phyloP scores from a whole-genome alignment of 2,888 invertebrate genomes.

The Phalangium opilio region DNA sequence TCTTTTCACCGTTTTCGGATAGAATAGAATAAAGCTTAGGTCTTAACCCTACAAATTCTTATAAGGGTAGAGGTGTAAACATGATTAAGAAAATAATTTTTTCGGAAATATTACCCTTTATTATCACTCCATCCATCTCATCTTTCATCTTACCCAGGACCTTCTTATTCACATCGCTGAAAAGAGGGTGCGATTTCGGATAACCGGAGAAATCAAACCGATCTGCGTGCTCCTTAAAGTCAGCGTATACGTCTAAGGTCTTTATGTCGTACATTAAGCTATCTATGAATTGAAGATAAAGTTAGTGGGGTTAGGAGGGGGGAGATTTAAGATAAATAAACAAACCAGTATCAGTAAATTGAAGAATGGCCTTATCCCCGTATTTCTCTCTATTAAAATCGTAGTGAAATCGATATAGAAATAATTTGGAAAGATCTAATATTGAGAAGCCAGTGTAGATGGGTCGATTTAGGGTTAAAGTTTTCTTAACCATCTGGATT shows the following conservation, averaged over 20 bases:
- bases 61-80: too few species aligned
- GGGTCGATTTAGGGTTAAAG: slow-evolving; percentile 28
- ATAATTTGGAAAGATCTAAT: slow-evolving; percentile 30
- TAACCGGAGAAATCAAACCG: too few species aligned
- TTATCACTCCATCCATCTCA: slow-evolving; percentile 15
- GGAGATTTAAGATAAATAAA: too few species aligned
- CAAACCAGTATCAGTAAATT: slow-evolving; percentile 24
- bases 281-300: too few species aligned
- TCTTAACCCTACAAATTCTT: slow-evolving; percentile 20
- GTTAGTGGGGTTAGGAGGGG: too few species aligned
- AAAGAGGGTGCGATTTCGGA: too few species aligned
- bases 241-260: too few species aligned
- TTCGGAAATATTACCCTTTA: too few species aligned
- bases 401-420: slow-evolving; percentile 31
- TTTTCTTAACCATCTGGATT: slow-evolving; percentile 19
- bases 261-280: too few species aligned
- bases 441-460: slow-evolving; percentile 30
- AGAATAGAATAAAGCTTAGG: slow-evolving; percentile 3
- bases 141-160: slow-evolving; percentile 22
- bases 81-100: too few species aligned
- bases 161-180: slow-evolving; percentile 17
- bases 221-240: too few species aligned
- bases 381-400: slow-evolving; percentile 25
- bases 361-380: slow-evolving; percentile 19
- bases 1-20: background rate